phyloP scores from a whole-genome alignment of 2,113 vertebrate species.

The Andinoacara biseriatus region DNA sequence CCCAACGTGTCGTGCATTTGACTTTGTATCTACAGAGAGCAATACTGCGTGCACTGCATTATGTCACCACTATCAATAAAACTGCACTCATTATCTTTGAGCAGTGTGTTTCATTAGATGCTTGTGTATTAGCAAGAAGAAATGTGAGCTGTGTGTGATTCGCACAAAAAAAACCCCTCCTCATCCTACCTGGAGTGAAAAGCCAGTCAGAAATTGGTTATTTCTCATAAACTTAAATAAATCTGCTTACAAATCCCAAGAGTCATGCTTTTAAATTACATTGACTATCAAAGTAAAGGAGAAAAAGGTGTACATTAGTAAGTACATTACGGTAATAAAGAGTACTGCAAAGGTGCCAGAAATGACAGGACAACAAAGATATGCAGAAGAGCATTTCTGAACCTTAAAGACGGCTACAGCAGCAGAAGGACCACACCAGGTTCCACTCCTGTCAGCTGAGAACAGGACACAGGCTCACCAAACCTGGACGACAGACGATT shows the following conservation, averaged over 20 bases:
- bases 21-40: constrained; percentile 13
- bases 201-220: neutral
- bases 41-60: constrained; percentile 27
- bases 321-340: no score
- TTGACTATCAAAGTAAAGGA: neutral
- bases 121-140: neutral
- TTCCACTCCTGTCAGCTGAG: no score
- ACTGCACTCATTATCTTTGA: constrained; percentile 24
- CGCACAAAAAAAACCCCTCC: neutral
- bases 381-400: neutral
- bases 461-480: no score
- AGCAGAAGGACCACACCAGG: neutral
- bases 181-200: neutral
- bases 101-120: neutral
- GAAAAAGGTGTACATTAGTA: neutral
- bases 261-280: neutral
- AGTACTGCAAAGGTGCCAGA: neutral
- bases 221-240: neutral
- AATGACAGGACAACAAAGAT: neutral
- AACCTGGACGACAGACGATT: no score
- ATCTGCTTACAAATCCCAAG: neutral
- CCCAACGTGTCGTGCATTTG: constrained; percentile 1
- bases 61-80: constrained; percentile 61
- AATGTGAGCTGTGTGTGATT: neutral
- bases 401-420: neutral